Base-by-base conservation (phyloP, 2,797 vertebrate genomes). In the Tympanoctomys barrerae region DNA sequence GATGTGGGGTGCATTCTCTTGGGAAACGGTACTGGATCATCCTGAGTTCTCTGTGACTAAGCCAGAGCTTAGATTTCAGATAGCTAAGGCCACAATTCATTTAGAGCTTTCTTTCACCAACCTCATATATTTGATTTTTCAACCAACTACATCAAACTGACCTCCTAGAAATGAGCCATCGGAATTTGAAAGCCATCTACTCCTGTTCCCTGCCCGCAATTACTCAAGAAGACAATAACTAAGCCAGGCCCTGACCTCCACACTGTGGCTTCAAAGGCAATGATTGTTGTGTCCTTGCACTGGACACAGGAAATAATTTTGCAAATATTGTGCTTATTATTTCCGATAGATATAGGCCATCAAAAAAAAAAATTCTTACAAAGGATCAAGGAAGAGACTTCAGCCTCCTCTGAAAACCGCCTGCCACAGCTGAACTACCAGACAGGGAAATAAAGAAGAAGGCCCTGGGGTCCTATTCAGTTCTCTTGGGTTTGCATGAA, bases 141-240 rank as follows among this genome's bases (percentile, higher is more conserved):
- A 90, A 73, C 12, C 49, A 83, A 87, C 8, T 19, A 12, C 5
- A 64, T 83, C 54, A 62, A 83, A 71, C 21, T 39, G 39, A 85
- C 70, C 22, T 95, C 22, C 19, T 64, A 16, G n/a, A 80, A 90
- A 22, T 64, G 78, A 96, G 36, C 90, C 87, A 85, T 90, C 5
- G 9, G 22, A 31, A 10, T 24, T 68, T 42, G 9, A 7, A 11
- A 2, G 6, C 66, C 70, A 80, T 39, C 22, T 36, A 77, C 36
- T 77, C 31, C 14, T 7, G 46, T 71, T 83, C 12, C 28, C 83
- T 21, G 57, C 16, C 31, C 16, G 42, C 31, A 54, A 26, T 33
- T 73, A 10, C 70, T 70, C 13, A 88, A 5, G 10, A 49, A 83
- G 13, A n/a, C 46, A 57, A 39, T 13, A 92, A 36, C 21, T n/a